Evolutionary conservation across 2,113 vertebrate species (phyloP).

Genomic region (Catharus fuscescens): DNA sequence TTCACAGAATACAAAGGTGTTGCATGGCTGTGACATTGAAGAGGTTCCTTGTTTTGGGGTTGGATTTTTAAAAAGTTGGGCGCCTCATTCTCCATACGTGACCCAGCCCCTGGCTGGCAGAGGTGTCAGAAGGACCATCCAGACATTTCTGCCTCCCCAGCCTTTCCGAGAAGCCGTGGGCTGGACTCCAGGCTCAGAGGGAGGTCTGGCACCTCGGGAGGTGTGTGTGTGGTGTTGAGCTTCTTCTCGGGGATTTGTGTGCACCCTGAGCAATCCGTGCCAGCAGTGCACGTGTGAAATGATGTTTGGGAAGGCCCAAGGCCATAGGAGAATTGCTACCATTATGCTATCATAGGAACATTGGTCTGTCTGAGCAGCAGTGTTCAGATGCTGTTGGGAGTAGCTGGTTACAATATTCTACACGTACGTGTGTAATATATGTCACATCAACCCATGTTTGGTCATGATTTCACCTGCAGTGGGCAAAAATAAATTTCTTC

Average conservation of each 20-base stretch:
- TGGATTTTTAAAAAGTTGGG: background rate
- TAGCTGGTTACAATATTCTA: background rate
- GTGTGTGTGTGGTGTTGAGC: fast-evolving
- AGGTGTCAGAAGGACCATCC: background rate
- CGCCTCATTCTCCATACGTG: fast-evolving
- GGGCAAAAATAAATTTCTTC: background rate
- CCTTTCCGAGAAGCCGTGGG: background rate
- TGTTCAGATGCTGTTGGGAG: background rate
- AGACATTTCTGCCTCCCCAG: background rate
- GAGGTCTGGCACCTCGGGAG: fast-evolving
- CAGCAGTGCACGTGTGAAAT: fast-evolving
- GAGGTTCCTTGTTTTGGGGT: background rate
- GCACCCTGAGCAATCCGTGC: background rate
- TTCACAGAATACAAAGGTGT: background rate
- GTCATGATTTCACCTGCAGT: background rate
- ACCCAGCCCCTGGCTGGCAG: background rate
- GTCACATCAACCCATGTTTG: background rate
- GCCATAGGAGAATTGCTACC: background rate
- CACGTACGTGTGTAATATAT: background rate
- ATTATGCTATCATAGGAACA: background rate
- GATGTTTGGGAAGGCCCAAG: background rate
- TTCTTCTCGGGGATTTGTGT: background rate
- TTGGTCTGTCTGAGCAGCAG: background rate
- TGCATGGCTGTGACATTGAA: background rate
- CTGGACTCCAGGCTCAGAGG: fast-evolving